Evolutionary conservation across 2,113 vertebrate species (phyloP).

Genomic region (Notothenia coriiceps): DNA sequence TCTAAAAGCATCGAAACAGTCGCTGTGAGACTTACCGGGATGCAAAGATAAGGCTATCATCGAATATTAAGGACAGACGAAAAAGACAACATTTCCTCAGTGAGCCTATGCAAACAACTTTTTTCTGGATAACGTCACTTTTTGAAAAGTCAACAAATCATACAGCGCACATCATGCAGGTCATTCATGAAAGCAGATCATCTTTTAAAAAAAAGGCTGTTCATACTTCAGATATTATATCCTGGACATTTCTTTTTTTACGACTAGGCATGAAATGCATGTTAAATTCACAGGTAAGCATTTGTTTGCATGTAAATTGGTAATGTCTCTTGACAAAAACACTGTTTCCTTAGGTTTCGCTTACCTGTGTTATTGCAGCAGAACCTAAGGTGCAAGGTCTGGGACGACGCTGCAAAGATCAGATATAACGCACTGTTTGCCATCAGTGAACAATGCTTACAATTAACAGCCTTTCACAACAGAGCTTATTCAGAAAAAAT

Average conservation of each 20-base stretch:
- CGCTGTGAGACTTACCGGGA: slow-evolving; percentile 73
- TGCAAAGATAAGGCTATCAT: slow-evolving; percentile 44
- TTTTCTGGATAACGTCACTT: slow-evolving; percentile 34
- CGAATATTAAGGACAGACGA: slow-evolving; percentile 54
- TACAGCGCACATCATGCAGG: slow-evolving; percentile 78
- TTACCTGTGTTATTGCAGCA: slow-evolving; percentile 99
- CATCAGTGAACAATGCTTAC: slow-evolving; percentile 96
- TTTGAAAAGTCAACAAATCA: slow-evolving; percentile 34
- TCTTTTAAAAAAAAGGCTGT: slow-evolving; percentile 39
- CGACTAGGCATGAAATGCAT: slow-evolving; percentile 62
- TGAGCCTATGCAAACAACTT: slow-evolving; percentile 52
- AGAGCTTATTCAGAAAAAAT: slow-evolving; percentile 56
- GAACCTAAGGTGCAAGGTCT: slow-evolving; percentile 99
- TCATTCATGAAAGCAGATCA: slow-evolving; percentile 69
- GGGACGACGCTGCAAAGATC: slow-evolving; percentile 99
- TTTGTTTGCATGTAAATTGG: slow-evolving; percentile 62
- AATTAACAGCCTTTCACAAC: slow-evolving; percentile 92
- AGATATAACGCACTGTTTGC: slow-evolving; percentile 98
- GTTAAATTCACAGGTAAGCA: slow-evolving; percentile 76
- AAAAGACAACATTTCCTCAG: slow-evolving; percentile 59
- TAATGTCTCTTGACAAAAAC: slow-evolving; percentile 76
- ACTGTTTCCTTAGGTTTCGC: slow-evolving; percentile 95
- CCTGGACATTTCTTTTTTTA: slow-evolving; percentile 45
- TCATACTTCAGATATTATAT: slow-evolving; percentile 24
- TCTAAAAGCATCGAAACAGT: slow-evolving; percentile 61